Evolutionary conservation across 2,888 invertebrate species (phyloP), one percentile per base, ranked within the genome.

Genomic region (Lepidonotus clava): DNA sequence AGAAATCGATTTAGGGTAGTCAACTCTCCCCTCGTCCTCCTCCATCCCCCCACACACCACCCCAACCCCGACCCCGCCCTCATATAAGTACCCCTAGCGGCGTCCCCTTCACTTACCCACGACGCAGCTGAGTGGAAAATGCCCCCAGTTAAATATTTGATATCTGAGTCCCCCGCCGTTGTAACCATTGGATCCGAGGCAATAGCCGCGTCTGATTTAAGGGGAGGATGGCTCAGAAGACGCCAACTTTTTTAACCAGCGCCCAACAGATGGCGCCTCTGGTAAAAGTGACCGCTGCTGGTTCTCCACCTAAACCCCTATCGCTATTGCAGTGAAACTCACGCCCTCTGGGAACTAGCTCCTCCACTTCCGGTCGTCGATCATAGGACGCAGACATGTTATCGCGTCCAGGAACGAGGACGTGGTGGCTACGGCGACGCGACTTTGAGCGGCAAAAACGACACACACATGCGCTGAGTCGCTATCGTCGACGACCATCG

Each of bases 401-500:
- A 61, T 61, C 53, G 32, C 66, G n/a, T 66, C 32, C 28, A 1
- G 46, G 1, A 66, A 2, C 28, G 28, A 4, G 24, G 66, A 66
- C 66, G 21, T 32, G 5, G 32, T 32, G 46, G 66, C 66, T 4
- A 24, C 66, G 28, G 46, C 8, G 18, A 8, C 46, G 18, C 66
- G 32, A 66, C 71, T 34, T 1, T 38, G 24, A 24, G 71, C 36
- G 71, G n/a, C 71, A 71, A 38, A 18, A 71, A 38, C 14, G 36
- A 71, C 71, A 21, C 71, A 38, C 71, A n/a, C 38, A 38, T 18
- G n/a, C 38, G 36, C 34, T 6, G 36, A 71, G 6, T 4, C 36
- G 36, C 71, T 71, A 71, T 71, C 71, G 38, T 71, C 38, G 71
- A 18, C 71, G 36, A 21, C 21, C 71, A 71, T 71, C 38, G 71